These are phyloP conservation scores for Acleris laterana DNA, from an alignment of 2,888 invertebrate species.

Conservation along the genomic window DNA sequence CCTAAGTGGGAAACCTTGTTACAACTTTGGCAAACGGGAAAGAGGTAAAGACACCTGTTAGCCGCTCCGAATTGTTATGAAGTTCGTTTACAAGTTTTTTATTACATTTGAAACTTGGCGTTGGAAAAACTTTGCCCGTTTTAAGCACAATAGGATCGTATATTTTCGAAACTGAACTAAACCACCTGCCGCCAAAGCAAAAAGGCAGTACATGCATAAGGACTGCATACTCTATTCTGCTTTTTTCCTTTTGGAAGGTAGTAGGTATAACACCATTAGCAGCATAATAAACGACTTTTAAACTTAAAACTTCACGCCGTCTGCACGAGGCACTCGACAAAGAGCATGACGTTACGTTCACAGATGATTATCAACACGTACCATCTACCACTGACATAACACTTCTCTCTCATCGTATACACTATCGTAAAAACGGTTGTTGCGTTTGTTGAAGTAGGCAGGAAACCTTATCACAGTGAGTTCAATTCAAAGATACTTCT, in stretches of 20 bases:
- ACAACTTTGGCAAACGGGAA: slow-evolving; percentile 24
- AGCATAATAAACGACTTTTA: background rate
- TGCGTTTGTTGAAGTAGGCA: too few species aligned
- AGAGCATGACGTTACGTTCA: background rate
- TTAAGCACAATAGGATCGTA: background rate
- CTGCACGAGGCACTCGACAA: slow-evolving; percentile 3
- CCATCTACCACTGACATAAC: slow-evolving; percentile 9
- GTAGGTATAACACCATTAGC: too few species aligned
- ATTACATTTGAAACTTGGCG: background rate
- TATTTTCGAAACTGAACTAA: too few species aligned
- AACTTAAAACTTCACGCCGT: background rate
- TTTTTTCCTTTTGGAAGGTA: too few species aligned
- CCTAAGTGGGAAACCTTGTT: slow-evolving; percentile 33
- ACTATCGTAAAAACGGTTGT: too few species aligned
- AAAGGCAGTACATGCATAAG: too few species aligned
- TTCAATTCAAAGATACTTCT: too few species aligned
- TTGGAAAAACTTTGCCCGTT: background rate
- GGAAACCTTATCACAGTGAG: too few species aligned
- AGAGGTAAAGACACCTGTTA: slow-evolving; percentile 25
- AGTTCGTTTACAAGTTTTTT: slow-evolving; percentile 14
- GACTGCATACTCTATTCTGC: too few species aligned
- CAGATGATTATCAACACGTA: slow-evolving; percentile 14
- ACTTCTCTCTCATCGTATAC: too few species aligned
- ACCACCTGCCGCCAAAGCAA: too few species aligned
- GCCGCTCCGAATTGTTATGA: slow-evolving; percentile 11